Evolutionary conservation across 2,888 invertebrate species (phyloP), one percentile per base, ranked within the genome.

Genomic region (Yponomeuta malinellus): DNA sequence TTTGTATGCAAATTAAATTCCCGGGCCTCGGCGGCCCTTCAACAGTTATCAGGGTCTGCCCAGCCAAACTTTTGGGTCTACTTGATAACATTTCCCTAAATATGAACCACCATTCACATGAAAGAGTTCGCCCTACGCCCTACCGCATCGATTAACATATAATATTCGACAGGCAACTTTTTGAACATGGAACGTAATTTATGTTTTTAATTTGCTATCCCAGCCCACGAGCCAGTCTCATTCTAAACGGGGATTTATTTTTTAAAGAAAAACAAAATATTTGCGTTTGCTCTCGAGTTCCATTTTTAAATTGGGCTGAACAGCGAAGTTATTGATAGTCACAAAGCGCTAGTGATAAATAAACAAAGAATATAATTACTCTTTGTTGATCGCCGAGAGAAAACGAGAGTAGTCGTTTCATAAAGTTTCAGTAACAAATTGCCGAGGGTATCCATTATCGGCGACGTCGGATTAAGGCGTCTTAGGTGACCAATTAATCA

Each of bases 1-100:
- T 88, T 89, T 88, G 83, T 87, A 90, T 90, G 90, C 81, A 86
- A 90, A 90, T 90, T 86, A 86, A 83, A 88, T 86, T 83, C 83
- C 81, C 83, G 73, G 86, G 90, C 88, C 88, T 88, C 86, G 79
- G 75, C 37, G 85, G 84, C 81, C 85, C 80, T 81, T 79, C 74
- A 81, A 84, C 83, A 84, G 86, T 85, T 85, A 86, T 85, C 84
- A 78, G 77, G 76, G 78, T 80, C 78, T 77, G 74, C 81, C 82
- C 82, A 73, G 74, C 76, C 79, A 77, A 89, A 90, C 83, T 90
- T 90, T 89, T 86, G 89, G 90, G 90, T 88, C 83, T 83, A 81
- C 81, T 85, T 82, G 86, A 88, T 88, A 89, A 87, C 83, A 81
- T 81, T 82, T 82, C 80, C 82, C 79, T 74, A 78, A 78, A 81